Conservation (phyloP, 2,797 vertebrate genomes). For the Crypturellus tataupa region DNA sequence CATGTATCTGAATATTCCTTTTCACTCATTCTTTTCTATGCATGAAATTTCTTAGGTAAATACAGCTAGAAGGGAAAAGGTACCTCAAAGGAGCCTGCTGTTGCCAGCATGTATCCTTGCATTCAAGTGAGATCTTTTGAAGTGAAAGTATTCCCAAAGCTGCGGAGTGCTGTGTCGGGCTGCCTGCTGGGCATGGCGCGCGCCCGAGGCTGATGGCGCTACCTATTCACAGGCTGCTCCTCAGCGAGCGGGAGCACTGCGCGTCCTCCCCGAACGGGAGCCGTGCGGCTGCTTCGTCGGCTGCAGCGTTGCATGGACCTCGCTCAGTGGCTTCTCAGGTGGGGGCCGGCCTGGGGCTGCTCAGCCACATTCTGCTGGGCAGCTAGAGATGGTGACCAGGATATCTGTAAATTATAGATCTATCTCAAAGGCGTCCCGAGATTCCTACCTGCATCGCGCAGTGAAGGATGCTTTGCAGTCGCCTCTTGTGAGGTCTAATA, state of each 20-base stretch:
- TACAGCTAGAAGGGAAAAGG: neutral
- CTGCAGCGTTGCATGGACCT: rapidly evolving
- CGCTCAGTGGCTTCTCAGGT: neutral
- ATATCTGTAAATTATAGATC: neutral
- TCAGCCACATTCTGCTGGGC: neutral
- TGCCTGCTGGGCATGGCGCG: neutral
- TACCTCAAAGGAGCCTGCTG: neutral
- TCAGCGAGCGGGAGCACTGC: neutral
- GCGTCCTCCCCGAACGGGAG: neutral
- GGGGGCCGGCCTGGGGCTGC: rapidly evolving
- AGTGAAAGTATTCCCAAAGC: neutral
- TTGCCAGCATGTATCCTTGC: neutral
- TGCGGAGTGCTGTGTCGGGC: neutral
- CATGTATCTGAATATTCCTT: constrained; percentile 44
- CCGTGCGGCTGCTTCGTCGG: neutral
- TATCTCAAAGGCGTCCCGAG: neutral
- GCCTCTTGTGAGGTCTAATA: rapidly evolving
- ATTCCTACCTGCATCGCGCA: rapidly evolving
- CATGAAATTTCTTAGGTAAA: constrained; percentile 58
- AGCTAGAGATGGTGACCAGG: neutral
- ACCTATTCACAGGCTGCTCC: neutral
- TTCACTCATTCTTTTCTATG: constrained; percentile 33
- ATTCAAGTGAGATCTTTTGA: constrained; percentile 22
- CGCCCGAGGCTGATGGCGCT: rapidly evolving
- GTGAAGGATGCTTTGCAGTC: neutral